Conservation (phyloP, 2,113 vertebrate species). For the Phyllopteryx taeniolatus region DNA sequence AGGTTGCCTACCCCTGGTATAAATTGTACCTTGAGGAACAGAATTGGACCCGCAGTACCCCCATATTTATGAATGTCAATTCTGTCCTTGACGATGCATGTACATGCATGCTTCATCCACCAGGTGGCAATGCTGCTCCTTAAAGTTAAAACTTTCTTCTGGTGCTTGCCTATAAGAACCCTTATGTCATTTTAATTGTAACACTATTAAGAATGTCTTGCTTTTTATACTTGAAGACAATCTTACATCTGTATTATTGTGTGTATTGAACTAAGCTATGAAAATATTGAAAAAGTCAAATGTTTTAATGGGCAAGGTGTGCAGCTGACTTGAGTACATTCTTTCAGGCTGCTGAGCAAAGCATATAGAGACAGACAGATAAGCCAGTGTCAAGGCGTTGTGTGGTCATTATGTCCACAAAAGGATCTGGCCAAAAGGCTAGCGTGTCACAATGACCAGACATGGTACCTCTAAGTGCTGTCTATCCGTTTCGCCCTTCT, state of each 20-base stretch:
- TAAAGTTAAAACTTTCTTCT: constrained; percentile 13
- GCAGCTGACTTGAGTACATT: constrained; percentile 9
- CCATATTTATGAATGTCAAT: too few relatives aligned
- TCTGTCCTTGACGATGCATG: neutral
- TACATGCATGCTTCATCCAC: constrained; percentile 31
- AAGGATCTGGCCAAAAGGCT: constrained; percentile 43
- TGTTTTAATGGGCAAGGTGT: constrained; percentile 33
- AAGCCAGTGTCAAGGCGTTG: constrained; percentile 1
- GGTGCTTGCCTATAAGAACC: neutral
- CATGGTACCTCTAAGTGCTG: constrained; percentile 45
- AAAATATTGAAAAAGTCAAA: constrained; percentile 9
- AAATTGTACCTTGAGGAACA: too few relatives aligned
- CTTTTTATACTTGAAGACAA: neutral
- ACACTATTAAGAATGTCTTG: neutral
- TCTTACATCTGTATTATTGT: neutral
- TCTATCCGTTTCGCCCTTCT: constrained; percentile 32
- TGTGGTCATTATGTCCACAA: constrained; percentile 43
- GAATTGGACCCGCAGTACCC: neutral
- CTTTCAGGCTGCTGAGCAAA: constrained; percentile 6
- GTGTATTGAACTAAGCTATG: neutral
- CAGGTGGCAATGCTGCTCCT: constrained; percentile 43
- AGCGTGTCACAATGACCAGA: constrained; percentile 58
- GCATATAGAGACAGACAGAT: constrained; percentile 9
- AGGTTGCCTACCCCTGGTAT: too few relatives aligned
- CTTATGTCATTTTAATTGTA: neutral